Base-by-base conservation (phyloP, 92 coral and sea anemone species). In the Umimayanthus kanabou region DNA sequence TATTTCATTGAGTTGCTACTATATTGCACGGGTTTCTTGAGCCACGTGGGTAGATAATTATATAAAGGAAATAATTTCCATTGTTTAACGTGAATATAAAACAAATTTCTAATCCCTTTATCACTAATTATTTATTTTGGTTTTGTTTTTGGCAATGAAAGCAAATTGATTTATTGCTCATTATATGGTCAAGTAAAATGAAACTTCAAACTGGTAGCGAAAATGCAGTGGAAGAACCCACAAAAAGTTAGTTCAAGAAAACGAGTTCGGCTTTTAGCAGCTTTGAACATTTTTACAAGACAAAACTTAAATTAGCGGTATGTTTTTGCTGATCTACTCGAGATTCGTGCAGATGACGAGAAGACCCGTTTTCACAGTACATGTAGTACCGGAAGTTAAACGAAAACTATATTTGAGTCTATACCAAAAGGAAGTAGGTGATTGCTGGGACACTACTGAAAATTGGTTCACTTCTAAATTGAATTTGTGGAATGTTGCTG, bases 101-200 rank as follows among this genome's bases (percentile, higher is more conserved):
- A 70, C 69, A 67, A 83, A 67, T 40, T 47, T 43, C 67, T 83
- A 70, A 83, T 83, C 53, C 79, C 87, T 70, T 28, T 47, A 83
- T 45, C 78, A 30, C 64, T 70, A 83, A 83, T 83, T 70, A 47
- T 83, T 20, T 58, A 61, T 80, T 80, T 83, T 29, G 76, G 28
- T 82, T 42, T 82, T 71, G 61, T 70, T 70, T 83, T 15, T 16
- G 66, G 26, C 87, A 70, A 69, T 70, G 61, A 45, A 83, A 83
- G 87, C 87, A n/a, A 83, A 42, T 83, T 70, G 87, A 83, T 83
- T 83, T 83, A 83, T 70, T 43, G 42, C 78, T 67, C 86, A 82
- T 70, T 83, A 71, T 76, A 78, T 29, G 23, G 66, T 69, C 9
- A 29, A 71, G 9, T 67, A 70, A 83, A 83, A 83, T 47, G 66